These are phyloP conservation scores for Anoplophora glabripennis DNA, from an alignment of 1,140 invertebrate genomes.

Conservation along the genomic window DNA sequence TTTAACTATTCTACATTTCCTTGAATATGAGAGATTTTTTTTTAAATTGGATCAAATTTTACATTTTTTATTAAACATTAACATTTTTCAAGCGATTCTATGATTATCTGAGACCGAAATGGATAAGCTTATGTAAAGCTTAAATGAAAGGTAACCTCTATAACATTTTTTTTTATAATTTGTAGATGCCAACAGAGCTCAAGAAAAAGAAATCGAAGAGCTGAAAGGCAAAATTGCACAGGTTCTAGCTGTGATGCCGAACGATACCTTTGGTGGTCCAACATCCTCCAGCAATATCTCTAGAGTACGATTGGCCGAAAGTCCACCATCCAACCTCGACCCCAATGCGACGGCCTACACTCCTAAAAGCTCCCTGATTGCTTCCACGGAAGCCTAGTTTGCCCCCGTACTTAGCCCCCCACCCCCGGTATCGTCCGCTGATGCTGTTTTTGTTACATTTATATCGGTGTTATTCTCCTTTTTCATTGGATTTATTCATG, in stretches of 20 bases:
- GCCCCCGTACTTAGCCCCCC: not conserved
- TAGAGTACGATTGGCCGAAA: slow-evolving; percentile 55
- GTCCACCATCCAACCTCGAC: slow-evolving; percentile 69
- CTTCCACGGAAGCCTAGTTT: slow-evolving; percentile 56
- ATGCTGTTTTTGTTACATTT: slow-evolving; percentile 18
- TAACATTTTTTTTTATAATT: slow-evolving; percentile 29
- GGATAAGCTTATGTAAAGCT: no score
- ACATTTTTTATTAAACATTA: no score
- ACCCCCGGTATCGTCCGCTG: not conserved
- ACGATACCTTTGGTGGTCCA: slow-evolving; percentile 59
- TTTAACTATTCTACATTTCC: no score
- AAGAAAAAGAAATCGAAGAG: slow-evolving; percentile 88
- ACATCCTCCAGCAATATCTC: slow-evolving; percentile 53
- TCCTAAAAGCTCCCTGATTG: slow-evolving; percentile 64
- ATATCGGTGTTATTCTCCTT: slow-evolving; percentile 17
- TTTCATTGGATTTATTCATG: not conserved
- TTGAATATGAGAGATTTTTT: no score
- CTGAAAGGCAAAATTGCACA: slow-evolving; percentile 88
- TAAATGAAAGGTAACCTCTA: no score
- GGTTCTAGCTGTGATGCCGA: slow-evolving; percentile 87
- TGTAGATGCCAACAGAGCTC: slow-evolving; percentile 70
- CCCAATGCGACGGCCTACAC: slow-evolving; percentile 91
- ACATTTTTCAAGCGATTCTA: no score
- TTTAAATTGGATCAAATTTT: no score
- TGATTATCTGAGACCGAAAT: no score